phyloP scores from a whole-genome alignment of 1,140 invertebrate species.

The Drosophila ercepeae region DNA sequence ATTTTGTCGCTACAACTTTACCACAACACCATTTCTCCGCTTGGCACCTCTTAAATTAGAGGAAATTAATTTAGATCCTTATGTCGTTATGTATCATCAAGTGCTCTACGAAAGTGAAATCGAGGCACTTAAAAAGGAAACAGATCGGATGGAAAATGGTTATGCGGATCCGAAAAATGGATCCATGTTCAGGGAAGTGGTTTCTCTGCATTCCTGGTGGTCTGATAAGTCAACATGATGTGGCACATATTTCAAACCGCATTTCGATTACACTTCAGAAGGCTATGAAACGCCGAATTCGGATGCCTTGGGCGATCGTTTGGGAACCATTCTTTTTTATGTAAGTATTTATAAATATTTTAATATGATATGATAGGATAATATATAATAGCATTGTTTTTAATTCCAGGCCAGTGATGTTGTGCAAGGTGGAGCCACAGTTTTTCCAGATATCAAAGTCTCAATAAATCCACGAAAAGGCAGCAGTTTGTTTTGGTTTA shows the following conservation, averaged over 20 bases:
- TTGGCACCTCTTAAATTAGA: conserved; percentile 96
- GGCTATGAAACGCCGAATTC: conserved; percentile 13
- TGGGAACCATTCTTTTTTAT: conserved; percentile 51
- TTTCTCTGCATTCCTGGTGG: conserved; percentile 18
- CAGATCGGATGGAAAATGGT: conserved; percentile 92
- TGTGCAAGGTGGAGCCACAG: conserved; percentile 96
- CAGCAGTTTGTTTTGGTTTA: conserved; percentile 97
- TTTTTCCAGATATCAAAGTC: conserved; percentile 93
- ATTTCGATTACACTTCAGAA: conserved; percentile 87
- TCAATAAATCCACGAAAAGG: conserved; percentile 94
- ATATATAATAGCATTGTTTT: too few species aligned
- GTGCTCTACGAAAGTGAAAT: conserved; percentile 95
- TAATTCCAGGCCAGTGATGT: conserved; percentile 94
- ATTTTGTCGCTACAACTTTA: conserved; percentile 91
- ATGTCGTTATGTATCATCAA: conserved; percentile 94
- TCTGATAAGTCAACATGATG: conserved; percentile 90
- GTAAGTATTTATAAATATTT: conserved; percentile 22
- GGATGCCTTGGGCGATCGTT: conserved; percentile 35
- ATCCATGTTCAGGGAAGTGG: conserved; percentile 40
- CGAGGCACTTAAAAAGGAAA: conserved; percentile 90
- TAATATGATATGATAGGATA: too few species aligned
- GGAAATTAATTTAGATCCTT: conserved; percentile 91
- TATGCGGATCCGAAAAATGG: conserved; percentile 91
- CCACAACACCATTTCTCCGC: conserved; percentile 89
- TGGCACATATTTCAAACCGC: conserved; percentile 85